Conservation (phyloP, 2,888 invertebrate genomes). For the Aethes cnicana region DNA sequence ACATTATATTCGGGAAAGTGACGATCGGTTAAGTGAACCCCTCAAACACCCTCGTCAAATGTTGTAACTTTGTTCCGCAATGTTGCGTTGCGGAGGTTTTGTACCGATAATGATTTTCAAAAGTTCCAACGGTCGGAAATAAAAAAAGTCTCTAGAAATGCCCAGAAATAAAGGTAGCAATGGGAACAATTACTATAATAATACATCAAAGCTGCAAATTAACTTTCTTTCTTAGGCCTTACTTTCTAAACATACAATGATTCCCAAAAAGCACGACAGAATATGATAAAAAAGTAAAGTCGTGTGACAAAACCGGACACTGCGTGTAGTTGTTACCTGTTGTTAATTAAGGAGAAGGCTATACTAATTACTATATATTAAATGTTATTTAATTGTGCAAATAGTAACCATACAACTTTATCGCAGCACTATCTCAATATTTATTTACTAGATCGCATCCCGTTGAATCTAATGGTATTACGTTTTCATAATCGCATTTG, state of each 20-base stretch:
- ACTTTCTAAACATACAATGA: conserved; percentile 37
- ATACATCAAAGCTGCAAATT: conserved; percentile 36
- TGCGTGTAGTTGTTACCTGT: conserved; percentile 14
- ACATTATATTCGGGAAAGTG: conserved; percentile 10
- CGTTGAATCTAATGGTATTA: background rate
- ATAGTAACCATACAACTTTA: conserved; percentile 1
- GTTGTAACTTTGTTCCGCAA: conserved; percentile 22
- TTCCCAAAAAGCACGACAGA: conserved; percentile 46
- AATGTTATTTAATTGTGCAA: conserved; percentile 20
- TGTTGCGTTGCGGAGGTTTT: conserved; percentile 13
- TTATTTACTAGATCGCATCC: conserved; percentile 1
- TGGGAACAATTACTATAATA: conserved; percentile 27
- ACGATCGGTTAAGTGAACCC: conserved; percentile 30
- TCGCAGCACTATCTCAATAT: conserved; percentile 19
- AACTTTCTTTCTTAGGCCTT: conserved; percentile 56
- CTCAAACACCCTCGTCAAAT: conserved; percentile 35
- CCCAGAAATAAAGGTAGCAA: conserved; percentile 20
- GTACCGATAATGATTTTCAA: conserved; percentile 11
- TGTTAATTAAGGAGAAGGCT: conserved; percentile 3
- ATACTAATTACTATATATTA: conserved; percentile 5
- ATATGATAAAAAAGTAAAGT: conserved; percentile 34
- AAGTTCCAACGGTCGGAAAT: background rate
- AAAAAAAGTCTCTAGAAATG: background rate
- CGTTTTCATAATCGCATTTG: background rate
- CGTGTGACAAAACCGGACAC: conserved; percentile 2